These are phyloP conservation scores for Lochmaea capreae DNA, from an alignment of 2,888 invertebrate genomes.

Conservation along the genomic window DNA sequence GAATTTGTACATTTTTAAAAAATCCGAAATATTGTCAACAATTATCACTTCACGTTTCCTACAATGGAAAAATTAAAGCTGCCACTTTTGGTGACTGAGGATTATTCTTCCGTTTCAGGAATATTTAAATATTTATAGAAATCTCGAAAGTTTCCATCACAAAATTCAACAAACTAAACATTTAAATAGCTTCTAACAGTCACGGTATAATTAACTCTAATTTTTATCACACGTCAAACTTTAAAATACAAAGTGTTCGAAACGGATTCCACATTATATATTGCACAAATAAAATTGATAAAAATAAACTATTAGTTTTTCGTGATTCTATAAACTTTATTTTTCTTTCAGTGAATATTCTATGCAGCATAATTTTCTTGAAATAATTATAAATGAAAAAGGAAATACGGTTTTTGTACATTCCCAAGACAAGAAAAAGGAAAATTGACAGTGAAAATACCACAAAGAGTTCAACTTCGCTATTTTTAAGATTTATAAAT, in stretches of 20 bases:
- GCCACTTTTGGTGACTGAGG: constrained; percentile 51
- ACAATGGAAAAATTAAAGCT: constrained; percentile 57
- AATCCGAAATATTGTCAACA: constrained; percentile 53
- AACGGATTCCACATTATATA: not conserved
- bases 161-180: not conserved
- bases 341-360: not conserved
- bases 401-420: too few species aligned
- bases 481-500: too few species aligned
- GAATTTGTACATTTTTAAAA: constrained; percentile 29
- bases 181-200: not conserved
- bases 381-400: not conserved
- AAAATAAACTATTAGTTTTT: not conserved
- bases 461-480: too few species aligned
- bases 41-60: constrained; percentile 50
- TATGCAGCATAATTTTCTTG: not conserved
- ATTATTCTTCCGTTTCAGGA: not conserved
- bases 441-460: too few species aligned
- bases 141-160: not conserved
- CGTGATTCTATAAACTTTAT: not conserved
- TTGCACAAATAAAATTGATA: not conserved
- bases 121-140: constrained; percentile 7
- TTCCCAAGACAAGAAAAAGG: too few species aligned
- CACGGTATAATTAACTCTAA: not conserved
- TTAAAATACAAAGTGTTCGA: not conserved
- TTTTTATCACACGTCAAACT: constrained; percentile 11